Evolutionary conservation across 2,113 vertebrate species (phyloP).

Genomic region (Antechinus flavipes): DNA sequence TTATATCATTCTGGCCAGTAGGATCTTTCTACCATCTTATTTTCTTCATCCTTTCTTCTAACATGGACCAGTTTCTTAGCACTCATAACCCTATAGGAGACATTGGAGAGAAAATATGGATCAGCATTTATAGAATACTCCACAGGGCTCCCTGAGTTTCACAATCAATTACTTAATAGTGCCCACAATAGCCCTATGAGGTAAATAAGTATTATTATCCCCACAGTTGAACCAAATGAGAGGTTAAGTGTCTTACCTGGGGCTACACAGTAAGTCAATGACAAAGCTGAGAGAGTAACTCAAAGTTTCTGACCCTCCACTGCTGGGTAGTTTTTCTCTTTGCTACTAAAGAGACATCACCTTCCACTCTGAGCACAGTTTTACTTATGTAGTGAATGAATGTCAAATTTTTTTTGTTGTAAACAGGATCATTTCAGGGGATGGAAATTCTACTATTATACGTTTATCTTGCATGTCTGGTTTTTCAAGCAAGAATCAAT

Average conservation of each 20-base stretch:
- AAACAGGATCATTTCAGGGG: constrained; percentile 38
- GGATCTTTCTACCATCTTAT: background rate
- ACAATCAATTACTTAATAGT: background rate
- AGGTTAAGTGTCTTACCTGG: background rate
- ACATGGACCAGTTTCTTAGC: background rate
- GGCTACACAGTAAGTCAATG: background rate
- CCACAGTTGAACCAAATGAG: background rate
- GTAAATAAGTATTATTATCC: background rate
- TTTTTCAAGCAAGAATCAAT: background rate
- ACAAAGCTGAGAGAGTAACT: constrained; percentile 16
- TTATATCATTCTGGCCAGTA: background rate
- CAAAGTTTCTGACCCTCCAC: background rate
- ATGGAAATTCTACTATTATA: background rate
- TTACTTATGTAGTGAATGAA: constrained; percentile 45
- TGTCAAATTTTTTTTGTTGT: background rate
- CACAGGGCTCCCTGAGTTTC: background rate
- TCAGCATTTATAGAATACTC: background rate
- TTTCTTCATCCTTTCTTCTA: background rate
- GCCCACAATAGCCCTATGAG: background rate
- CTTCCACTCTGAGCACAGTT: background rate
- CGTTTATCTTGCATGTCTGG: background rate
- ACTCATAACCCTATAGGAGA: background rate
- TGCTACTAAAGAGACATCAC: background rate
- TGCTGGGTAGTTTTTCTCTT: constrained; percentile 27
- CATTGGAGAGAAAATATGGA: background rate